Conservation (phyloP, 2,797 vertebrate species). For the Botia almorhae region DNA sequence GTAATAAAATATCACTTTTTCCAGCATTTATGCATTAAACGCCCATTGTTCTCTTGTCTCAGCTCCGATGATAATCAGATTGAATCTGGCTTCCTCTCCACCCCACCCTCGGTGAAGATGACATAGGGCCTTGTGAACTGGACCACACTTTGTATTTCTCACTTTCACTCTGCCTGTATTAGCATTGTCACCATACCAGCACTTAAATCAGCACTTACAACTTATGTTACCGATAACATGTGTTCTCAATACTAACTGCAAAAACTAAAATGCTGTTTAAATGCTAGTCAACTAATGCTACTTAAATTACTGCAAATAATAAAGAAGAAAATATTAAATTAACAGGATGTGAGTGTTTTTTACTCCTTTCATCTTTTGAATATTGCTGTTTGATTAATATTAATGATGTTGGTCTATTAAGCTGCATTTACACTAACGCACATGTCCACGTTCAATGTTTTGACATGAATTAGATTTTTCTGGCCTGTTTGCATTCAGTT, state of each 20-base stretch:
- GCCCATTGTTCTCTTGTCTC: constrained; percentile 71
- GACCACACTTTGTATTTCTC: constrained; percentile 66
- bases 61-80: constrained; percentile 79
- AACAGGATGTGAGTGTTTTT: background rate
- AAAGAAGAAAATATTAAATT: background rate
- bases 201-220: background rate
- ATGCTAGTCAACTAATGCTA: background rate
- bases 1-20: constrained; percentile 89
- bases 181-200: background rate
- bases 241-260: constrained; percentile 2
- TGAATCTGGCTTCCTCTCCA: constrained; percentile 69
- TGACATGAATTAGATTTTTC: background rate
- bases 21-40: constrained; percentile 84
- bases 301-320: background rate
- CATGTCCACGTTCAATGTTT: background rate
- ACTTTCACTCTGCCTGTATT: constrained; percentile 37
- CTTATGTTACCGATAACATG: constrained; percentile 1
- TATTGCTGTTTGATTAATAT: background rate
- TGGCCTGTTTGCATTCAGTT: background rate
- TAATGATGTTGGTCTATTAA: background rate
- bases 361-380: background rate
- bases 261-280: background rate
- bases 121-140: constrained; percentile 69
- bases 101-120: constrained; percentile 81
- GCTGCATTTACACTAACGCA: background rate